phyloP scores from a whole-genome alignment of 2,113 vertebrate genomes.

The Gallinago media region DNA sequence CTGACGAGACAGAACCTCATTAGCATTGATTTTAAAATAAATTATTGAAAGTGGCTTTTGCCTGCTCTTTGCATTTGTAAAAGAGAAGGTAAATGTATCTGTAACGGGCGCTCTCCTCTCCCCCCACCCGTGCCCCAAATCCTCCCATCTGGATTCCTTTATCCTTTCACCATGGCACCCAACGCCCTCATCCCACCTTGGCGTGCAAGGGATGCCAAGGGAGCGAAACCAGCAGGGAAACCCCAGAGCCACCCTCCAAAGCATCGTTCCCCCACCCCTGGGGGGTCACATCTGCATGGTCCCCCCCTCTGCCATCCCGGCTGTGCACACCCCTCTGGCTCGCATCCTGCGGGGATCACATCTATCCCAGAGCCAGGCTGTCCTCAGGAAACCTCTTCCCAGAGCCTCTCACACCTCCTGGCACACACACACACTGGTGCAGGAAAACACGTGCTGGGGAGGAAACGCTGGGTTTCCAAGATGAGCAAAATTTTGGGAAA shows the following conservation, averaged over 20 bases:
- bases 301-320: accelerated
- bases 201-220: neutral
- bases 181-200: neutral
- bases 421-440: neutral
- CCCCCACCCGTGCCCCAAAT: neutral
- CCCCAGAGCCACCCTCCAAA: neutral
- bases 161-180: neutral
- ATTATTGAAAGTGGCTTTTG: conserved; percentile 82
- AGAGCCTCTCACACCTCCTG: neutral
- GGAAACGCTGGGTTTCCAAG: neutral
- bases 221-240: neutral
- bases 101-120: neutral
- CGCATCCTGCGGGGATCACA: neutral
- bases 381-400: neutral
- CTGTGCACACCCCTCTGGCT: accelerated
- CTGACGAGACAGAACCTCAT: conserved; percentile 79
- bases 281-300: accelerated
- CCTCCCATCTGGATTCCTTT: conserved; percentile 45
- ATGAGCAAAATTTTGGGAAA: neutral
- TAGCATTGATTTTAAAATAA: conserved; percentile 86
- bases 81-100: conserved; percentile 66
- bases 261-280: accelerated
- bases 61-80: conserved; percentile 80
- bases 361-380: neutral
- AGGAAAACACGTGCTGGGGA: neutral